phyloP scores from a whole-genome alignment of 2,113 vertebrate genomes.

The Thunnus maccoyii region DNA sequence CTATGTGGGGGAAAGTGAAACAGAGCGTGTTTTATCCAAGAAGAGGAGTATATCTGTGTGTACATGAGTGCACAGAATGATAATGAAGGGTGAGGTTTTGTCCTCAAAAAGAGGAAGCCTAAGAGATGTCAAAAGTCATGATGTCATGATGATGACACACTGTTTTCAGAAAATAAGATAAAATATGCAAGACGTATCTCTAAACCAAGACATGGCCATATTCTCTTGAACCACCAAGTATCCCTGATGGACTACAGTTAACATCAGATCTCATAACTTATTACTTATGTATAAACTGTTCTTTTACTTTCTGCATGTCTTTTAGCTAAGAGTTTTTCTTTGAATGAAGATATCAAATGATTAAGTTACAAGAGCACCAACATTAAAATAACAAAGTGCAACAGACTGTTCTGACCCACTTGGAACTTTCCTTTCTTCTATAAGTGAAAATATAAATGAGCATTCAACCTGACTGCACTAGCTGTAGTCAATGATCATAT shows the following conservation, averaged over 20 bases:
- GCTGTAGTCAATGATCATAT: no score
- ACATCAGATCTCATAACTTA: constrained; percentile 24
- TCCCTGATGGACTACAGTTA: constrained; percentile 10
- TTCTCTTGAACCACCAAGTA: constrained; percentile 32
- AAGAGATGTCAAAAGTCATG: constrained; percentile 48
- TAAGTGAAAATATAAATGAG: no score
- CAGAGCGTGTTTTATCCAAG: background rate
- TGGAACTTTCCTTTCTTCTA: no score
- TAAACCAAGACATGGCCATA: constrained; percentile 39
- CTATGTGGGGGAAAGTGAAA: constrained; percentile 7
- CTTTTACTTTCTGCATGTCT: background rate
- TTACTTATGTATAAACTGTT: constrained; percentile 34
- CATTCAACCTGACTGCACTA: no score
- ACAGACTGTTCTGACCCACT: no score
- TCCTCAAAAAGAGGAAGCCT: constrained; percentile 33
- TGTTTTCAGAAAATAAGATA: constrained; percentile 39
- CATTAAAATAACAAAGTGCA: background rate
- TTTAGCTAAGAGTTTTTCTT: constrained; percentile 7
- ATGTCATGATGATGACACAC: constrained; percentile 69
- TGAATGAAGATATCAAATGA: background rate
- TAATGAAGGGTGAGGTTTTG: constrained; percentile 31
- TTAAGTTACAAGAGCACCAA: background rate
- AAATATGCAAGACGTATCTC: constrained; percentile 21
- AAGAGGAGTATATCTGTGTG: constrained; percentile 32
- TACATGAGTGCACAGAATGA: constrained; percentile 14